phyloP scores from a whole-genome alignment of 2,888 invertebrate species.

The Theristus sp. region DNA sequence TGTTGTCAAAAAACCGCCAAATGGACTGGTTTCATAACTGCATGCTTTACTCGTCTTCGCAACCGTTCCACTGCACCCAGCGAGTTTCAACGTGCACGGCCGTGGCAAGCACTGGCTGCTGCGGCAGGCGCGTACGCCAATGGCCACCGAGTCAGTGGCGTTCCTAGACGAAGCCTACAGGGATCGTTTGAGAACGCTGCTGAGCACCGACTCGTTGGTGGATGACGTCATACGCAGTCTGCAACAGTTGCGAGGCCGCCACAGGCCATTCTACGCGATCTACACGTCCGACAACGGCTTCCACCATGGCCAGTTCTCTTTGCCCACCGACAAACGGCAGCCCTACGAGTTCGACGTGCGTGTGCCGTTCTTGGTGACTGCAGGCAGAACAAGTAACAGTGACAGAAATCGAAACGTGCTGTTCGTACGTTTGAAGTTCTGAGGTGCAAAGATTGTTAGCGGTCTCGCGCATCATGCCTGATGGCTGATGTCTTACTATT shows the following conservation, averaged over 20 bases:
- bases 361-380: conserved; percentile 52
- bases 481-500: too few relatives aligned
- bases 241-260: conserved; percentile 37
- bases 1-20: too few relatives aligned
- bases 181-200: conserved; percentile 48
- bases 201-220: conserved; percentile 71
- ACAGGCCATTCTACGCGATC: conserved; percentile 46
- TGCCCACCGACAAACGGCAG: conserved; percentile 70
- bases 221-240: conserved; percentile 46
- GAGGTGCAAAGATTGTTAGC: too few relatives aligned
- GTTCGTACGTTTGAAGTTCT: too few relatives aligned
- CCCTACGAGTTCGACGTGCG: conserved; percentile 73
- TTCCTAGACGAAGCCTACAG: neutral
- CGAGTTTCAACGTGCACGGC: conserved; percentile 37
- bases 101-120: conserved; percentile 66
- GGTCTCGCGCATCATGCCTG: too few relatives aligned
- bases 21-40: too few relatives aligned
- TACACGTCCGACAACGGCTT: conserved; percentile 78
- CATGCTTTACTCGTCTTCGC: too few relatives aligned
- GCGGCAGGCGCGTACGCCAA: conserved; percentile 45
- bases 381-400: too few relatives aligned
- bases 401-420: too few relatives aligned
- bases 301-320: conserved; percentile 73
- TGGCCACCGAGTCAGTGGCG: neutral
- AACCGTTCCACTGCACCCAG: too few relatives aligned